Evolutionary conservation across 2,888 invertebrate species (phyloP).

Genomic region (Omphaloscelis lunosa): DNA sequence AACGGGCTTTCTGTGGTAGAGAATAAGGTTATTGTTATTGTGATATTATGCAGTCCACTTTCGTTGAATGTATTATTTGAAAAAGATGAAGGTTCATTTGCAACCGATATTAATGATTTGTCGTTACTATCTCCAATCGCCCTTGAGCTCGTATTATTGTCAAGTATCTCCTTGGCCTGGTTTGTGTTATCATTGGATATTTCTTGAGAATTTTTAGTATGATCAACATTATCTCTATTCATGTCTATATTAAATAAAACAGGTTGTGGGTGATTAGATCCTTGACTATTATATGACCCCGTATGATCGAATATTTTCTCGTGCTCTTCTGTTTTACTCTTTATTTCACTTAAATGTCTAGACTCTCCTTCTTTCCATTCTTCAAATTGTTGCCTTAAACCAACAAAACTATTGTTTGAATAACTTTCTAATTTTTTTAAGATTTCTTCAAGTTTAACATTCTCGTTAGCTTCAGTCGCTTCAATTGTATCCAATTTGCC

Average conservation of each 20-base stretch:
- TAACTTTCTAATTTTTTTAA: slow-evolving; percentile 69
- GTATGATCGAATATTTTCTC: slow-evolving; percentile 33
- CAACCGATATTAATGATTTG: not conserved
- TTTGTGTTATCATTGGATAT: not conserved
- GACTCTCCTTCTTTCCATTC: slow-evolving; percentile 69
- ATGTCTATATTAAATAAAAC: not conserved
- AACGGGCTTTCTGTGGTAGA: not conserved
- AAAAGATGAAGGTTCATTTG: not conserved
- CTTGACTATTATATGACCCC: slow-evolving; percentile 1
- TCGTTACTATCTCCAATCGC: not conserved
- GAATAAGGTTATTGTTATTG: not conserved
- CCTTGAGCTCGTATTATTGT: not conserved
- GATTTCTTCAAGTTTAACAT: slow-evolving; percentile 72
- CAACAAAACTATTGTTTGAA: slow-evolving; percentile 58
- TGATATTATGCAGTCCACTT: not conserved
- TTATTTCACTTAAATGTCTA: slow-evolving; percentile 59
- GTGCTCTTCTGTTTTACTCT: slow-evolving; percentile 57
- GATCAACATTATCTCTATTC: not conserved
- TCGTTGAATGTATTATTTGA: not conserved
- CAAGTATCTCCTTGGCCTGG: not conserved
- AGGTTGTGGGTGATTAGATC: slow-evolving; percentile 6
- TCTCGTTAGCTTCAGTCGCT: slow-evolving; percentile 66
- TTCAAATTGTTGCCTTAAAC: slow-evolving; percentile 65
- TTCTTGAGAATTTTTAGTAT: not conserved
- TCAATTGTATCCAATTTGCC: slow-evolving; percentile 59